Percentiles rank a stretch among this genome's conserved stretches.
Evolutionary conservation across 2,113 vertebrate species (phyloP).

Genomic region (Poeciliopsis occidentalis): DNA sequence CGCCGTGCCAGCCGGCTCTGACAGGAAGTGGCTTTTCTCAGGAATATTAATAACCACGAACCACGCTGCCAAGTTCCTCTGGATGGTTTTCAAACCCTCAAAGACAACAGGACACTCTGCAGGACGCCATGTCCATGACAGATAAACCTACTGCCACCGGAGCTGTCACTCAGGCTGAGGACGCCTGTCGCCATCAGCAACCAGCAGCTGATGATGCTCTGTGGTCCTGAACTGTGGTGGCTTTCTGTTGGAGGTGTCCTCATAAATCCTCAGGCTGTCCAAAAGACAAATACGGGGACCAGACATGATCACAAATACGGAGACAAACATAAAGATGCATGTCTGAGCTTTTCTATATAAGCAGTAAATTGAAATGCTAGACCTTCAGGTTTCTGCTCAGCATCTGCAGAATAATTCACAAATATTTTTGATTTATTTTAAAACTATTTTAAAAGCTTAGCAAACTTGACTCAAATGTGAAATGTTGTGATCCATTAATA

Average conservation of each 20-base stretch:
- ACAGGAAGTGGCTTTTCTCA: slow-evolving; percentile 75
- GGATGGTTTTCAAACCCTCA: slow-evolving; percentile 57
- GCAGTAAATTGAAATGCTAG: no score
- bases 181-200: neutral
- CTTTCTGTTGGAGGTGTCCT: neutral
- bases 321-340: neutral
- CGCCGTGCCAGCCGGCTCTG: slow-evolving; percentile 70
- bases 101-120: slow-evolving; percentile 49
- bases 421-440: neutral
- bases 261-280: neutral
- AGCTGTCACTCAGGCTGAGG: slow-evolving; percentile 26
- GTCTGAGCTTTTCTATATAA: neutral
- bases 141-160: slow-evolving; percentile 43
- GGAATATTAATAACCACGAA: slow-evolving; percentile 73
- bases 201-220: slow-evolving; percentile 18
- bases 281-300: neutral
- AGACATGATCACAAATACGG: neutral
- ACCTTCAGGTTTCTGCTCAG: no score
- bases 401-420: neutral
- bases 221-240: neutral
- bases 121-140: slow-evolving; percentile 48
- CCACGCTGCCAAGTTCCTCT: slow-evolving; percentile 68
- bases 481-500: no score
- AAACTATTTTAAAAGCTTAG: no score
- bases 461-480: no score